phyloP scores from a whole-genome alignment of 64 coral and sea anemone species.

The Montipora foliosa region DNA sequence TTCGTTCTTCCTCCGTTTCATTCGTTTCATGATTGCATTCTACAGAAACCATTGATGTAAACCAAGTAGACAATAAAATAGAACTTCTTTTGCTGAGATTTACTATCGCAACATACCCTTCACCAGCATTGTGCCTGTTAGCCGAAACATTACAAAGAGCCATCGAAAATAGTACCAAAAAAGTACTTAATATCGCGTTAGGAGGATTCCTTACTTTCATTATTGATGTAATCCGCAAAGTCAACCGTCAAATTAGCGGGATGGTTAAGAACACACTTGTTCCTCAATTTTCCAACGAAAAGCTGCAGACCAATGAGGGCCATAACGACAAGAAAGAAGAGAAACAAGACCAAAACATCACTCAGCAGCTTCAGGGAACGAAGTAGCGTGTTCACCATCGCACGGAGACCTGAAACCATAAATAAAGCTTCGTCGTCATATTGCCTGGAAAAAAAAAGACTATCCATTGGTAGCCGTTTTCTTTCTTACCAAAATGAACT shows the following conservation, averaged over 20 bases:
- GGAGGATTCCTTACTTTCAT: slow-evolving; percentile 70
- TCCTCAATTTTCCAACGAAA: slow-evolving; percentile 79
- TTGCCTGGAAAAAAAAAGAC: too few relatives aligned
- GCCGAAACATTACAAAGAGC: too few relatives aligned
- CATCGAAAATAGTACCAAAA: too few relatives aligned
- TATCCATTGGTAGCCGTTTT: too few relatives aligned
- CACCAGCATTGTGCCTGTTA: too few relatives aligned
- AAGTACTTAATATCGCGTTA: neutral
- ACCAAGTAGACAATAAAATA: too few relatives aligned
- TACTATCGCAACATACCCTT: too few relatives aligned
- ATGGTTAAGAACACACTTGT: slow-evolving; percentile 72
- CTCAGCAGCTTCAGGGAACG: slow-evolving; percentile 80
- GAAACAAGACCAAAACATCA: slow-evolving; percentile 86
- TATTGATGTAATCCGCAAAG: slow-evolving; percentile 32
- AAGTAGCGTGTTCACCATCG: slow-evolving; percentile 91
- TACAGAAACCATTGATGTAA: too few relatives aligned
- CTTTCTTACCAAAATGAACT: too few relatives aligned
- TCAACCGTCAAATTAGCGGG: neutral
- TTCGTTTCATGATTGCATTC: too few relatives aligned
- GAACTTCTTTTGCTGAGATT: too few relatives aligned
- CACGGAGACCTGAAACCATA: slow-evolving; percentile 70
- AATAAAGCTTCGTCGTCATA: neutral
- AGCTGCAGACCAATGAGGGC: slow-evolving; percentile 90
- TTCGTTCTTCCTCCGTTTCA: too few relatives aligned
- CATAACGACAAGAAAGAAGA: slow-evolving; percentile 91